Evolutionary conservation across 2,113 vertebrate genomes (phyloP), one percentile per base, ranked within the genome.

Genomic region (Istiophorus platypterus): DNA sequence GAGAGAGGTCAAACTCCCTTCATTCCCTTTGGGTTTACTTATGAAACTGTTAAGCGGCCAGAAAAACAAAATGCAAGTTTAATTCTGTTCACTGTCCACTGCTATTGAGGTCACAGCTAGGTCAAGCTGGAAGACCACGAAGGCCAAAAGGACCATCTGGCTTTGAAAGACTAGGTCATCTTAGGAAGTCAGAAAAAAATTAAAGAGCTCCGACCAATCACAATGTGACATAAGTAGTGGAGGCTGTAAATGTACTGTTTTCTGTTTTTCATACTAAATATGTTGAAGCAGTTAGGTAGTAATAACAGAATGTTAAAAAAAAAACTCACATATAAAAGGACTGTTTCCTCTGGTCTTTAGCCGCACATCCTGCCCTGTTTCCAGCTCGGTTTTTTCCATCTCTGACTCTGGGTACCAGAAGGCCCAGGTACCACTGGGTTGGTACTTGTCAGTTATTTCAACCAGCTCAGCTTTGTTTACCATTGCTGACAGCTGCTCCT

Each of bases 301-400:
- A 22, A 1, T 11, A 22, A 18, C 61, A 11, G 29, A 9, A 29
- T n/a, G 2, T 3, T 39, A 7, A 61, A 1, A 7, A 22, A 37
- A 66, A 72, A n/a, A n/a, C 97, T 95, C 79, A 97, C 97, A 95
- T 56, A 97, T 81, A 73, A 97, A 98, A 1, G 97, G 97, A 42
- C 96, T 65, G 1, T 97, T 92, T 54, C 96, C 97, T 84, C 85
- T 92, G 14, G 97, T 98, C 86, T 97, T 97, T 84, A 97, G 93
- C 1, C 96, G 95, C 0, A 97, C 70, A 0, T 95, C 93, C 27
- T 95, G 91, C 45, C 96, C 96, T 0, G 84, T 76, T 63, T 97
- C 95, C 1, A 98, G 85, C 82, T 98, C 97, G 0, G 94, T 91
- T 2, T 89, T 93, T 34, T 95, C 95, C 94, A 97, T 92, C 79